A percentile compares a stretch with the other conserved stretches of the same genome.
phyloP scores from a whole-genome alignment of 2,113 vertebrate species.

The Candoia aspera region DNA sequence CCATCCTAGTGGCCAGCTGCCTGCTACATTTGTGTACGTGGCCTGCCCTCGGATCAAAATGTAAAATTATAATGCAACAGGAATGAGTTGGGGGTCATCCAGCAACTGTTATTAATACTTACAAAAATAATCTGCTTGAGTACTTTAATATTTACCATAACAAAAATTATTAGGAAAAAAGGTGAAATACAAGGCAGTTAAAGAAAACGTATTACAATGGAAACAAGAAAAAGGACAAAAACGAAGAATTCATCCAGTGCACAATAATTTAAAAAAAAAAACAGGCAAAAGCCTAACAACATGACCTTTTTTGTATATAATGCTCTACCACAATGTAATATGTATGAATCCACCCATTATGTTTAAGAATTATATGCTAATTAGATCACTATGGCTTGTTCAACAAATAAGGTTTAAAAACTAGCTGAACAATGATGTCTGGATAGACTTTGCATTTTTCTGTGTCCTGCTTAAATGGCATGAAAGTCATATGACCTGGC shows the following conservation, averaged over 20 bases:
- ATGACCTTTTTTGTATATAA: neutral
- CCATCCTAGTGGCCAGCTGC: neutral
- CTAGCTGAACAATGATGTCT: neutral
- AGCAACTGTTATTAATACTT: neutral
- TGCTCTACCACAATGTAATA: neutral
- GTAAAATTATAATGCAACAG: neutral
- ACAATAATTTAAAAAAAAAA: conserved; percentile 3
- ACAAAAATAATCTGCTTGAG: neutral
- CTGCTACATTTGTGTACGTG: neutral
- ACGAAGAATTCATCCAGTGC: neutral
- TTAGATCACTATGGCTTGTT: too few relatives aligned
- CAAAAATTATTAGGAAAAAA: neutral
- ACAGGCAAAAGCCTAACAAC: neutral
- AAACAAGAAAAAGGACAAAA: neutral
- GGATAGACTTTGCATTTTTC: neutral
- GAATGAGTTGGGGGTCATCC: neutral
- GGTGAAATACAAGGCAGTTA: neutral
- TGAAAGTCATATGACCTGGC: neutral
- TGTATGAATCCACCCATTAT: too few relatives aligned
- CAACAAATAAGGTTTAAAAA: neutral
- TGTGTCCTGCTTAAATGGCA: neutral
- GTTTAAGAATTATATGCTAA: too few relatives aligned
- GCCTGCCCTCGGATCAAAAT: neutral
- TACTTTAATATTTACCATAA: neutral
- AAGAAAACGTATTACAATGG: neutral